These are phyloP conservation scores for Oriolus oriolus DNA, from an alignment of 2,113 vertebrate species.

Conservation along the genomic window DNA sequence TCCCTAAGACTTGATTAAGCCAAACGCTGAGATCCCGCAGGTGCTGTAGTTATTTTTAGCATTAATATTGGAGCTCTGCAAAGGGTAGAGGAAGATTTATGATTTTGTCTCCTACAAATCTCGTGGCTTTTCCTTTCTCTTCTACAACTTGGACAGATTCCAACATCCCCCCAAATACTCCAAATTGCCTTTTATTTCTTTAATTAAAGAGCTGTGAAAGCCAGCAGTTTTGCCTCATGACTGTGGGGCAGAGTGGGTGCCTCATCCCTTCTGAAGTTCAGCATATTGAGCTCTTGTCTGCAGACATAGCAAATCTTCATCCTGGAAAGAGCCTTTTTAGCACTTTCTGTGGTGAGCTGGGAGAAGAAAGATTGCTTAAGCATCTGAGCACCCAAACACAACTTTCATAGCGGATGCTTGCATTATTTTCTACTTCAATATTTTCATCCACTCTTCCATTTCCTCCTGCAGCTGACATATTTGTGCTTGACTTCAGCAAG, in stretches of 20 bases:
- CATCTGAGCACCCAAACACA: neutral
- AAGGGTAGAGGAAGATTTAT: conserved; percentile 46
- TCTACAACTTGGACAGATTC: conserved; percentile 5
- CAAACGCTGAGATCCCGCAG: neutral
- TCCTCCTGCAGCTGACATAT: neutral
- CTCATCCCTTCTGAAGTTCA: neutral
- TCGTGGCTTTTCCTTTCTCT: neutral
- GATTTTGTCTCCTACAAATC: conserved; percentile 37
- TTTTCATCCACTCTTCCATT: neutral
- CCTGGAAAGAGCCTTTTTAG: neutral
- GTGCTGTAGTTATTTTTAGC: conserved; percentile 58
- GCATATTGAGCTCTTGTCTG: neutral
- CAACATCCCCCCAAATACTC: neutral
- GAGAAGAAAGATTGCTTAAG: neutral
- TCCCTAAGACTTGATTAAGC: conserved; percentile 40
- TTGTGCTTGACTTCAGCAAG: neutral
- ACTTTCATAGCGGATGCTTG: neutral
- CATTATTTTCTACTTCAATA: neutral
- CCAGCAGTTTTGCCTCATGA: neutral
- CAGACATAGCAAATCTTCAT: neutral
- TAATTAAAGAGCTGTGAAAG: neutral
- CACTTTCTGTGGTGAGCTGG: neutral
- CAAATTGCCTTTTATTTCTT: conserved; percentile 19
- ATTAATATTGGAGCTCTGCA: conserved; percentile 19
- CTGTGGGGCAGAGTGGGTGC: neutral